Evolutionary conservation across 2,797 vertebrate genomes (phyloP).

Genomic region (Triplophysa yarkandensis): DNA sequence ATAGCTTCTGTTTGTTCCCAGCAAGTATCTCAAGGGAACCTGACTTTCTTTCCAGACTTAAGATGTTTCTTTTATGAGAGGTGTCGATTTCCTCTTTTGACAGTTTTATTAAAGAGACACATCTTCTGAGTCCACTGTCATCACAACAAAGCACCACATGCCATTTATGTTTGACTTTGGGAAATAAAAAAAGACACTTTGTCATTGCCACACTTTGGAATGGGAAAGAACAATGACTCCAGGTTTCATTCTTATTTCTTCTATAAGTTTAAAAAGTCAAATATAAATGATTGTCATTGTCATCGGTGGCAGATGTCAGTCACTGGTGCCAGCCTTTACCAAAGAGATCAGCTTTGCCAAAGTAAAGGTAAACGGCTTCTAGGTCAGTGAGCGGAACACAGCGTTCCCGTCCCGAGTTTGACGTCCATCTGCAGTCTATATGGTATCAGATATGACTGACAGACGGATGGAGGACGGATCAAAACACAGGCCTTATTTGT

Average conservation of each 20-base stretch:
- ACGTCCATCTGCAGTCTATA: slow-evolving; percentile 4
- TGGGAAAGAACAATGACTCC: not conserved
- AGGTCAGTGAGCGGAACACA: slow-evolving; percentile 13
- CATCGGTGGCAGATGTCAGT: slow-evolving; percentile 26
- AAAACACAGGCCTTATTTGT: not conserved
- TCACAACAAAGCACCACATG: slow-evolving; percentile 15
- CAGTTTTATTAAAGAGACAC: slow-evolving; percentile 18
- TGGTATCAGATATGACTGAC: slow-evolving; percentile 10
- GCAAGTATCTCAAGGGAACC: not conserved
- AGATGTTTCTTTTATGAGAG: slow-evolving; percentile 14
- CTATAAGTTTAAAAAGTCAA: slow-evolving; percentile 20
- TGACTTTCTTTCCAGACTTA: not conserved
- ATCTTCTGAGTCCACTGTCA: slow-evolving; percentile 43
- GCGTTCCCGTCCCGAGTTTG: slow-evolving; percentile 11
- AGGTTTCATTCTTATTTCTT: not conserved
- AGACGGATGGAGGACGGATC: not conserved
- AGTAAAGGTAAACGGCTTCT: slow-evolving; percentile 17
- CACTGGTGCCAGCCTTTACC: slow-evolving; percentile 11
- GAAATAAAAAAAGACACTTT: slow-evolving; percentile 26
- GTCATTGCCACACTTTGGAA: not conserved
- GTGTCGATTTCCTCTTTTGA: slow-evolving; percentile 7
- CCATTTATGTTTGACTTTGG: slow-evolving; percentile 29
- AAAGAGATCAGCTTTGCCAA: slow-evolving; percentile 7
- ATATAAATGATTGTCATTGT: slow-evolving; percentile 15
- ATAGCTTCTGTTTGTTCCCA: not conserved